Conservation (phyloP, 1,140 invertebrate genomes). For the Lasioglossum baleicum region DNA sequence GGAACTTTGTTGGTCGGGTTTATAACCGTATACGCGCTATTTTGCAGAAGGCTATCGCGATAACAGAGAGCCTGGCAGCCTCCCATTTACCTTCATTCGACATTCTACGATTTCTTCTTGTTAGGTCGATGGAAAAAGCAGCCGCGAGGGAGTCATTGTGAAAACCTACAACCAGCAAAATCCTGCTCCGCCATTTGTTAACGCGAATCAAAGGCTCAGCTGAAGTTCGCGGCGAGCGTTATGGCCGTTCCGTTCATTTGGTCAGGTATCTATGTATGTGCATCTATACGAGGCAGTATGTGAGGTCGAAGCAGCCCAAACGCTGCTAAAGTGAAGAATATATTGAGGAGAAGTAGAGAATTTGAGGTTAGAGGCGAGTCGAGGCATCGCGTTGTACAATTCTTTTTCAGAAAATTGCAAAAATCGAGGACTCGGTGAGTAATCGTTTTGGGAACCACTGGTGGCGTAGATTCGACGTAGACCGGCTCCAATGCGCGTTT, state of each 20-base stretch:
- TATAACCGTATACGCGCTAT: neutral
- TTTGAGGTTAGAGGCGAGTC: too few species aligned
- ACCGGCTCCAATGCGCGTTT: too few species aligned
- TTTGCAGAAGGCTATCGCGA: neutral
- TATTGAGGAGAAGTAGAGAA: too few species aligned
- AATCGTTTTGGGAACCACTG: too few species aligned
- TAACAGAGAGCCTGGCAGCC: neutral
- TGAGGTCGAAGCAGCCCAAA: too few species aligned
- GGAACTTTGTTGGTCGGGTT: neutral
- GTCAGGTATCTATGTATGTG: too few species aligned
- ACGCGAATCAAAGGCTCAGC: constrained; percentile 30
- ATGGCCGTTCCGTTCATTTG: neutral
- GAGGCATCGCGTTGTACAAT: too few species aligned
- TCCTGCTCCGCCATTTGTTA: constrained; percentile 18
- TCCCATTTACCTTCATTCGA: neutral
- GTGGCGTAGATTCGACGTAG: too few species aligned
- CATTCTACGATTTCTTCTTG: constrained; percentile 39
- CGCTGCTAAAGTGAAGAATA: too few species aligned
- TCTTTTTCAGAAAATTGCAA: too few species aligned
- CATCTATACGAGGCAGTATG: too few species aligned
- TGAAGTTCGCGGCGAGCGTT: neutral
- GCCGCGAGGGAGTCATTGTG: constrained; percentile 7
- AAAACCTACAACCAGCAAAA: constrained; percentile 21
- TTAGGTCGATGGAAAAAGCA: constrained; percentile 5
- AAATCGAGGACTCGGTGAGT: too few species aligned